phyloP scores from a whole-genome alignment of 2,797 vertebrate genomes.

The Hirundo rustica region DNA sequence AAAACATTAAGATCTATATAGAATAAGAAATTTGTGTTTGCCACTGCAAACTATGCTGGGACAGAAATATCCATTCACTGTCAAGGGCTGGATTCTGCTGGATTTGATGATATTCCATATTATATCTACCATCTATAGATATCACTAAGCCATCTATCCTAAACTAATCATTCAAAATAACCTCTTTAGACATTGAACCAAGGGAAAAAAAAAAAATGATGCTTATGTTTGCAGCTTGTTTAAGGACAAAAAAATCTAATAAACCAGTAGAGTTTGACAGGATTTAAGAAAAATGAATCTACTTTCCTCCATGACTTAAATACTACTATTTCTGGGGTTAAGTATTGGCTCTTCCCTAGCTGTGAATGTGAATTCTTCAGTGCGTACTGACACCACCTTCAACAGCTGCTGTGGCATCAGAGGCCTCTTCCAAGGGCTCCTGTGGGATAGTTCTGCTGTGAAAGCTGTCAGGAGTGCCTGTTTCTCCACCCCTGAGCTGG shows the following conservation, averaged over 20 bases:
- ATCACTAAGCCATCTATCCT: background rate
- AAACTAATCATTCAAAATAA: background rate
- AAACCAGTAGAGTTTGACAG: background rate
- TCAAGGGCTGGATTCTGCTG: background rate
- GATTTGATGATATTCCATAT: background rate
- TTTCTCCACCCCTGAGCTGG: background rate
- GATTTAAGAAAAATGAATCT: background rate
- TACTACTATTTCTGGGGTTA: background rate
- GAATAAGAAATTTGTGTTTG: background rate
- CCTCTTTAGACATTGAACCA: background rate
- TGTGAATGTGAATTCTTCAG: background rate
- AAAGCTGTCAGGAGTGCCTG: background rate
- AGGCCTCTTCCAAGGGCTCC: background rate
- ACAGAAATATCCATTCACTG: background rate
- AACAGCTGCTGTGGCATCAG: background rate
- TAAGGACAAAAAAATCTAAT: background rate
- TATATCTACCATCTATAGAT: background rate
- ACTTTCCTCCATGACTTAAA: background rate
- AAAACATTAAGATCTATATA: background rate
- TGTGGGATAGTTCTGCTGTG: background rate
- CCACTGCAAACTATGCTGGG: background rate
- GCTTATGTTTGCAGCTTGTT: background rate
- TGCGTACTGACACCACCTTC: rapidly evolving
- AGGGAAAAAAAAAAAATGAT: background rate
- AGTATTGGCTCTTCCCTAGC: background rate